These are phyloP conservation scores for Bombus confusus DNA, from an alignment of 1,140 invertebrate genomes.

Conservation along the genomic window DNA sequence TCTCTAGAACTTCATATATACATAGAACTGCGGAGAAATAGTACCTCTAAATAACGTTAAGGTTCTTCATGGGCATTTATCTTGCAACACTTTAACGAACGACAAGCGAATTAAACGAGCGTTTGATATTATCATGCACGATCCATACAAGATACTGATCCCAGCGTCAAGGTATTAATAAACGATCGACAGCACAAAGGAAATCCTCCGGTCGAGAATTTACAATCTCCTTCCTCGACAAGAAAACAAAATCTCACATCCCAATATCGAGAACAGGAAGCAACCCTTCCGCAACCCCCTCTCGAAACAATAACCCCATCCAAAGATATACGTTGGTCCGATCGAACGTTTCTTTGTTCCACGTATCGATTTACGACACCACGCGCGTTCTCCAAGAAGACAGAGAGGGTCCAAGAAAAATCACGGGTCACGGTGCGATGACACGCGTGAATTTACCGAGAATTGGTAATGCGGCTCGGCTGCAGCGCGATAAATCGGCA, in stretches of 20 bases:
- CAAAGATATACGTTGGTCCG: not conserved
- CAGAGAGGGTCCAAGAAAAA: conserved; percentile 19
- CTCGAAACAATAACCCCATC: not conserved
- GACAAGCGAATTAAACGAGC: not conserved
- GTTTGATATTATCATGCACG: not conserved
- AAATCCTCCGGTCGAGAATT: not conserved
- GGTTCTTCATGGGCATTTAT: too few relatives aligned
- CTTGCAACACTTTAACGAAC: too few relatives aligned
- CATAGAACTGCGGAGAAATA: too few relatives aligned
- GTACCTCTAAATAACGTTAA: too few relatives aligned
- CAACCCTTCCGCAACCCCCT: not conserved
- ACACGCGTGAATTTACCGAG: conserved; percentile 57
- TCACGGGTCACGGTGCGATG: not conserved
- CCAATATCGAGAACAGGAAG: not conserved
- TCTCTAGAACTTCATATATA: too few relatives aligned
- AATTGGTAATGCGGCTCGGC: conserved; percentile 60
- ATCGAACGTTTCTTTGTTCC: conserved; percentile 4
- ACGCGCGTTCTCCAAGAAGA: conserved; percentile 20
- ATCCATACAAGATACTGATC: not conserved
- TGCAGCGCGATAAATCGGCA: conserved; percentile 76
- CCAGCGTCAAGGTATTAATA: not conserved
- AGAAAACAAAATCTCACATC: not conserved
- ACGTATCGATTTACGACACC: conserved; percentile 1
- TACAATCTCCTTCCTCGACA: not conserved
- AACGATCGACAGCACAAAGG: not conserved